Base-by-base conservation (phyloP, 2,113 vertebrate genomes). In the Zosterops lateralis region DNA sequence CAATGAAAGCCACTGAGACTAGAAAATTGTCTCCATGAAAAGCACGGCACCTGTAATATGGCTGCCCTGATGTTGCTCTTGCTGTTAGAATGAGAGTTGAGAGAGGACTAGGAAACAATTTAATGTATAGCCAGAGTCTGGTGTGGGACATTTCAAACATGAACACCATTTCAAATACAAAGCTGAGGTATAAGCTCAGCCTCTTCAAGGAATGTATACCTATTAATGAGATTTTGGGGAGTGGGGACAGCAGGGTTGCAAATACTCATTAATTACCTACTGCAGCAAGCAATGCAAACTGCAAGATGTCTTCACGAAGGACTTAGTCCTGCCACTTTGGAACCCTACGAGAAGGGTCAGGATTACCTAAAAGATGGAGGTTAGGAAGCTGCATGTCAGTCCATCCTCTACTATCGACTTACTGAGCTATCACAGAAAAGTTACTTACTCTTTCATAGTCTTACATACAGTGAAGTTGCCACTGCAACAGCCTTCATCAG, bases 171-270 rank as follows among this genome's bases (percentile, higher is more conserved):
- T 56, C 29, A 83, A 85, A 85, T 7, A 58, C 34, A 79, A 73
- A 92, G 56, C 29, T 60, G 72, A 64, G 18, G 36, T 31, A 61
- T 53, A 71, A 88, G 19, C 44, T 77, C 48, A 64, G 60, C 9
- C 44, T 61, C 47, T 76, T 79, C 38, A 32, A 62, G 65, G 87
- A 89, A 74, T 47, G 34, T 71, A 21, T 32, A 34, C 4, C 9
- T 36, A 11, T 31, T 45, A 36, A 61, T 45, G 64, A 89, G 38
- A 25, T 24, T 87, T 60, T n/a, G 24, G 42, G 22, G 42, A 74
- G 8, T 0, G 0, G 12, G 36, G 28, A 65, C 31, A 78, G 20
- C 29, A 16, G 15, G 24, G 7, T 34, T 71, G 56, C 64, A 88
- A 84, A 60, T n/a, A 47, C 21, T 88, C 13, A 20, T 58, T 58